Conservation (phyloP, 2,888 invertebrate genomes). For the Epinotia brunnichana region DNA sequence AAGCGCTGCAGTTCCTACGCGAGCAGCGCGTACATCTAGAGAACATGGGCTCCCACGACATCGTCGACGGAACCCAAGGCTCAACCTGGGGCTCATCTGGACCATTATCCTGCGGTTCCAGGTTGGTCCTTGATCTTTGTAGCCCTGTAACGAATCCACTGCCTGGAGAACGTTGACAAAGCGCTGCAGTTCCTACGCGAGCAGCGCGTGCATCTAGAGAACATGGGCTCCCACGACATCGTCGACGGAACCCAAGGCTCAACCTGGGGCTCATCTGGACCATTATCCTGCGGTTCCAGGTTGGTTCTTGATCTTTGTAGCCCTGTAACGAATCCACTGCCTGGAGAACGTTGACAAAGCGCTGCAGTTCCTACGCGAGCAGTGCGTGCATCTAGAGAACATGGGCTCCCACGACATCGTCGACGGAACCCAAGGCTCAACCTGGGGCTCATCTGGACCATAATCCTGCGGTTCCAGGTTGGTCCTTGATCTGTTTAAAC, state of each 20-base stretch:
- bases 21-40: slow-evolving; percentile 99
- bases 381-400: no score
- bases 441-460: slow-evolving; percentile 99
- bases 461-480: slow-evolving; percentile 98
- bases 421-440: slow-evolving; percentile 98
- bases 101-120: slow-evolving; percentile 99
- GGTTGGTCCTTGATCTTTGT: slow-evolving; percentile 75
- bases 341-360: no score
- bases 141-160: slow-evolving; percentile 86
- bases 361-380: no score
- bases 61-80: slow-evolving; percentile 98
- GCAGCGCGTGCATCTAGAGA: no score
- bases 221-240: no score
- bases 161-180: no score
- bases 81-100: slow-evolving; percentile 99
- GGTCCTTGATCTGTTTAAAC: not conserved
- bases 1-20: slow-evolving; percentile 98
- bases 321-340: slow-evolving; percentile 87
- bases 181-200: no score
- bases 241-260: slow-evolving; percentile 97
- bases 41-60: slow-evolving; percentile 99
- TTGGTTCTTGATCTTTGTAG: slow-evolving; percentile 59
- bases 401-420: no score
- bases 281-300: slow-evolving; percentile 99
- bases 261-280: slow-evolving; percentile 99